phyloP scores from a whole-genome alignment of 2,888 invertebrate species.

The Physocephala rufipes region DNA sequence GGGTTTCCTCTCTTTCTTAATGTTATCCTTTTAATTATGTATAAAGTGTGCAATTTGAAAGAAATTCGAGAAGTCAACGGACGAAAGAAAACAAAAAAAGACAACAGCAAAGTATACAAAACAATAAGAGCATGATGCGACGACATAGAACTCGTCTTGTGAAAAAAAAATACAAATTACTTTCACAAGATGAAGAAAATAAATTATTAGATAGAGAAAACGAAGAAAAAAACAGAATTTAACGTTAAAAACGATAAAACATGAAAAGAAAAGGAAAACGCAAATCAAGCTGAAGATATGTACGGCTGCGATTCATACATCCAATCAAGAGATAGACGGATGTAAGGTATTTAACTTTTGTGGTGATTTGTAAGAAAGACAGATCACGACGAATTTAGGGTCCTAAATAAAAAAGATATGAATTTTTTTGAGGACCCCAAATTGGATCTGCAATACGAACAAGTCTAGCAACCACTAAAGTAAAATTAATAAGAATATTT shows the following conservation, averaged over 20 bases:
- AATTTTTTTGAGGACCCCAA: too few species aligned
- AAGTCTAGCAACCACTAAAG: not conserved
- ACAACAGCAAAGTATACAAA: not conserved
- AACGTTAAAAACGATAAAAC: conserved; percentile 20
- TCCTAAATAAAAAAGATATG: too few species aligned
- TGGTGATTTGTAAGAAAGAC: too few species aligned
- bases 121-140: not conserved
- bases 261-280: conserved; percentile 45
- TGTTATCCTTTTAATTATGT: not conserved
- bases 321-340: conserved; percentile 3
- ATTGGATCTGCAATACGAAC: not conserved
- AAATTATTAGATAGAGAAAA: not conserved
- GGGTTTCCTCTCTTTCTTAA: too few species aligned
- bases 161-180: conserved; percentile 24
- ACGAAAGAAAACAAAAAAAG: not conserved
- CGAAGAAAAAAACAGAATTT: not conserved
- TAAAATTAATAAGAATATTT: not conserved
- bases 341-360: not conserved
- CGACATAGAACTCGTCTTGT: not conserved
- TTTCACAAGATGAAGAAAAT: conserved; percentile 33
- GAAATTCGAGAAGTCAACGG: too few species aligned
- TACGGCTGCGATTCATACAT: not conserved
- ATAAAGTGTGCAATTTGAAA: not conserved
- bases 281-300: conserved; percentile 7
- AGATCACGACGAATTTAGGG: too few species aligned